These are phyloP conservation scores for Aradophagus sp. DNA, from an alignment of 1,140 invertebrate genomes.

Conservation along the genomic window DNA sequence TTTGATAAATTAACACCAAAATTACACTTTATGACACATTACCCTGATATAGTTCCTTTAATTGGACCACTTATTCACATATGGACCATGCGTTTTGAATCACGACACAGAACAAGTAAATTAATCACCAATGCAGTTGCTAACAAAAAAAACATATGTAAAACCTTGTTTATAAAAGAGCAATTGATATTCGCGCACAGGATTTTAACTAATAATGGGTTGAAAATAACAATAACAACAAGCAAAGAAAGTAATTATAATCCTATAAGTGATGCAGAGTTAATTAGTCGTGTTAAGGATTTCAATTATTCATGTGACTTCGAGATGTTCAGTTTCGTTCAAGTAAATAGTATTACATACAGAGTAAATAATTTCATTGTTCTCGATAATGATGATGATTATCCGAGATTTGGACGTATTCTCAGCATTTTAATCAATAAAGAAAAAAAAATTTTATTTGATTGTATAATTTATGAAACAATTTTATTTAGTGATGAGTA, in stretches of 20 bases:
- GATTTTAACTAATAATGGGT: slow-evolving; percentile 11
- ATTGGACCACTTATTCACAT: slow-evolving; percentile 1
- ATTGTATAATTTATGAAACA: too few species aligned
- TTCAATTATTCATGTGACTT: slow-evolving; percentile 2
- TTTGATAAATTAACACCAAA: slow-evolving; percentile 34
- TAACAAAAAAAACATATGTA: slow-evolving; percentile 21
- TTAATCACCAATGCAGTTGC: slow-evolving; percentile 14
- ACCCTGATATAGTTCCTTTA: not conserved
- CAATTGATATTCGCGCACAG: slow-evolving; percentile 22
- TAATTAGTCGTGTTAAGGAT: not conserved
- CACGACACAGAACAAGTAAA: slow-evolving; percentile 16
- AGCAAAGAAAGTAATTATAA: not conserved
- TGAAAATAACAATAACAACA: slow-evolving; percentile 8
- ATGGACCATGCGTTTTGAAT: slow-evolving; percentile 2
- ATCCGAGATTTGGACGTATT: slow-evolving; percentile 12
- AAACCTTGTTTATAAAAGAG: slow-evolving; percentile 20
- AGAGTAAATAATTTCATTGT: slow-evolving; percentile 2
- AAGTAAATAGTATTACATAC: slow-evolving; percentile 10
- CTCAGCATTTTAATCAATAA: slow-evolving; percentile 1
- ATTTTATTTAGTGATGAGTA: too few species aligned
- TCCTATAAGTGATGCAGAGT: not conserved
- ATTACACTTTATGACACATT: slow-evolving; percentile 27
- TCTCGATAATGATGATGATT: slow-evolving; percentile 2
- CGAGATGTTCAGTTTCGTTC: not conserved
- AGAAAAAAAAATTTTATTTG: too few species aligned